These are phyloP conservation scores for Myotis myotis DNA, from an alignment of 2,797 vertebrate species.

Conservation along the genomic window DNA sequence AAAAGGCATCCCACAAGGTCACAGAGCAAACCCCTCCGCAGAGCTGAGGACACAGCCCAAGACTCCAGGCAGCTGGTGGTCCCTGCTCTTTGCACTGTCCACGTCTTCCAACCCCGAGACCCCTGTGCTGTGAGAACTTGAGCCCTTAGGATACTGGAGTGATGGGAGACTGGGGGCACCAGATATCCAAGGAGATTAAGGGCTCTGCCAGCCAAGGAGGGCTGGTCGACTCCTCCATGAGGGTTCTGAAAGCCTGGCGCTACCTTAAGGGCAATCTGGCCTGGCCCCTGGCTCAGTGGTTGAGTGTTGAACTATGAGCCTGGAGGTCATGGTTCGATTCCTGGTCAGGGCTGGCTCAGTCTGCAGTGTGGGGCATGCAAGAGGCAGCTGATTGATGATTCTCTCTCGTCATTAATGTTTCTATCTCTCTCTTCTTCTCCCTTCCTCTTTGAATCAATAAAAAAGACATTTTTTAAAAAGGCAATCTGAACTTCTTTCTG, in stretches of 20 bases:
- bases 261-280: too few species aligned
- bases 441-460: too few species aligned
- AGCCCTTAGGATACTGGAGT: not conserved
- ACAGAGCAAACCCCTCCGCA: not conserved
- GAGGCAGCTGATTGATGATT: too few species aligned
- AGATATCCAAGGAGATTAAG: not conserved
- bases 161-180: not conserved
- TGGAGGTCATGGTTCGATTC: too few species aligned
- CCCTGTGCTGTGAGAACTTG: not conserved
- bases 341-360: too few species aligned
- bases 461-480: too few species aligned
- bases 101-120: not conserved
- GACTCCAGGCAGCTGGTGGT: not conserved
- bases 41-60: not conserved
- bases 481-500: not conserved
- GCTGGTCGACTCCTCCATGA: fast-evolving
- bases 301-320: too few species aligned
- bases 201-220: not conserved
- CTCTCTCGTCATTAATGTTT: too few species aligned
- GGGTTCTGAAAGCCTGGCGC: not conserved
- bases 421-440: too few species aligned
- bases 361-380: too few species aligned
- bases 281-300: too few species aligned
- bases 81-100: not conserved
- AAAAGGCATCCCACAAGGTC: not conserved